A percentile compares a stretch with the other conserved stretches of the same genome.
These are phyloP conservation scores for Drosophila hamatofila DNA, from an alignment of 2,888 invertebrate species.

Conservation along the genomic window DNA sequence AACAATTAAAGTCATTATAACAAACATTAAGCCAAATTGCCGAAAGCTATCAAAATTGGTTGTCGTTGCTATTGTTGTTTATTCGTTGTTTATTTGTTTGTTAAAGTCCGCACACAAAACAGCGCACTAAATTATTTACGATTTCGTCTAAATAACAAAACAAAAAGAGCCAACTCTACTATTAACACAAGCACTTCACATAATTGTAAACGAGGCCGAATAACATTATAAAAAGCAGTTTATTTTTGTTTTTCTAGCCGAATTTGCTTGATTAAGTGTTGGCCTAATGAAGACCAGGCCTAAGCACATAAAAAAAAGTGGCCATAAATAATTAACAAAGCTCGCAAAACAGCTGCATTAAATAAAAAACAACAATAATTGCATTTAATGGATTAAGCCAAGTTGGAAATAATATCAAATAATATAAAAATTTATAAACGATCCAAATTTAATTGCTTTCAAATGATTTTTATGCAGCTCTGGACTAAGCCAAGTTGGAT, in stretches of 20 bases:
- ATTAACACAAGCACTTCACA: conserved; percentile 26
- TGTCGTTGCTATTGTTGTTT: conserved; percentile 25
- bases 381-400: conserved; percentile 21
- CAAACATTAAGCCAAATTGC: conserved; percentile 48
- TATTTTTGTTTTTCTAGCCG: conserved; percentile 12
- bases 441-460: not conserved
- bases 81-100: conserved; percentile 12
- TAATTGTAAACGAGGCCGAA: conserved; percentile 39
- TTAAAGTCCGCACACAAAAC: conserved; percentile 15
- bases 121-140: conserved; percentile 66
- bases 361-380: conserved; percentile 9
- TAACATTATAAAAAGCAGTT: conserved; percentile 27
- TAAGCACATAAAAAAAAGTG: conserved; percentile 1
- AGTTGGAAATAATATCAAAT: not conserved
- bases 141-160: conserved; percentile 11
- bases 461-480: not conserved
- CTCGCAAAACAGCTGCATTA: not conserved
- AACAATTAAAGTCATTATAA: conserved; percentile 74
- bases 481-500: conserved; percentile 25
- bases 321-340: conserved; percentile 34
- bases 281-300: conserved; percentile 16
- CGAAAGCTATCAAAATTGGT: conserved; percentile 52
- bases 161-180: conserved; percentile 8
- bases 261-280: not conserved
- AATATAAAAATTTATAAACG: not conserved